These are phyloP conservation scores for Poeciliopsis turneri DNA, from an alignment of 2,797 vertebrate species.

Conservation along the genomic window DNA sequence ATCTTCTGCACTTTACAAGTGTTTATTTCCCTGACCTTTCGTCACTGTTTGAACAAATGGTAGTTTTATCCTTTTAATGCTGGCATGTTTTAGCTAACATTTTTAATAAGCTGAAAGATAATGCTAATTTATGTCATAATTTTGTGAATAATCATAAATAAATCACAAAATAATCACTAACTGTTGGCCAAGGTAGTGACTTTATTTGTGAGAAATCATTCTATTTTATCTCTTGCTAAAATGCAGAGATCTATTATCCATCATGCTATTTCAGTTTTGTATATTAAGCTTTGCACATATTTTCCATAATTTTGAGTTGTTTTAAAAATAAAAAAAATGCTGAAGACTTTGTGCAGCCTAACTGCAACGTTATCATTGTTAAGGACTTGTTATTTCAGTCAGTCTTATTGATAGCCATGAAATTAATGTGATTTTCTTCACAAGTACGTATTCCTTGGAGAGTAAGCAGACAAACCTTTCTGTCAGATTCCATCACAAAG, in stretches of 20 bases:
- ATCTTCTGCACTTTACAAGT: slow-evolving; percentile 25
- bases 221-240: not conserved
- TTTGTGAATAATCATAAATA: not conserved
- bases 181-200: not conserved
- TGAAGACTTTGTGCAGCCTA: not conserved
- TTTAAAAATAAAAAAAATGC: not conserved
- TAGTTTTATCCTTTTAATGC: slow-evolving; percentile 1
- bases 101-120: not conserved
- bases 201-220: not conserved
- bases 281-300: not conserved
- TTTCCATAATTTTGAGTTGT: slow-evolving; percentile 16
- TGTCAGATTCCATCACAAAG: slow-evolving; percentile 49
- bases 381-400: not conserved
- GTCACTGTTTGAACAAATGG: not conserved
- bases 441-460: slow-evolving; percentile 29
- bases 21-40: slow-evolving; percentile 3
- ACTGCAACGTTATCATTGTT: not conserved
- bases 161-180: not conserved
- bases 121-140: not conserved
- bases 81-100: not conserved
- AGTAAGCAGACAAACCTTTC: slow-evolving; percentile 37
- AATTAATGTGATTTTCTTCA: slow-evolving; percentile 20
- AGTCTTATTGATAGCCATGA: not conserved
- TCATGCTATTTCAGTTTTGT: not conserved
- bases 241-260: not conserved